Evolutionary conservation across 2,888 invertebrate species (phyloP).

Genomic region (Leucania comma): DNA sequence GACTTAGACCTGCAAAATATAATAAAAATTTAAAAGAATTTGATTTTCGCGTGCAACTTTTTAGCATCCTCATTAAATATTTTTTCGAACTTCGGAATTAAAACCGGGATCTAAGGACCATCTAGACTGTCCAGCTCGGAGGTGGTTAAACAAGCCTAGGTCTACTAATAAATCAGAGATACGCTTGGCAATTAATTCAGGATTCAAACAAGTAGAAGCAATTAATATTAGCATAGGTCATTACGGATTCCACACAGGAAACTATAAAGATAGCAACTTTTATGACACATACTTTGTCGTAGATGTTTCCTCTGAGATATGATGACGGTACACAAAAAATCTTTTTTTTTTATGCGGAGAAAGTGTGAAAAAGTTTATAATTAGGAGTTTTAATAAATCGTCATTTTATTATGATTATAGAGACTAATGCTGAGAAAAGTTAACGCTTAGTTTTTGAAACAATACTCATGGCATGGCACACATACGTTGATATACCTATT

Average conservation of each 20-base stretch:
- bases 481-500: too few species aligned
- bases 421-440: too few species aligned
- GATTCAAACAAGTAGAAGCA: conserved; percentile 10
- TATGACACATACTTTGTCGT: conserved; percentile 38
- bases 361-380: conserved; percentile 31
- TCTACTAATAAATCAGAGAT: conserved; percentile 3
- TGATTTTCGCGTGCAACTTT: too few species aligned
- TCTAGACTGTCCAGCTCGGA: neutral
- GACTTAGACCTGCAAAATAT: too few species aligned
- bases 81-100: too few species aligned
- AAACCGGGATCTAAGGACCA: too few species aligned
- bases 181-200: conserved; percentile 1
- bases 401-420: neutral
- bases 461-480: too few species aligned
- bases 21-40: too few species aligned
- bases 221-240: conserved; percentile 27
- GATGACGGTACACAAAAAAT: conserved; percentile 7
- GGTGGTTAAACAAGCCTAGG: neutral
- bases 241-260: conserved; percentile 39
- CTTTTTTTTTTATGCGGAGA: conserved; percentile 20
- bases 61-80: too few species aligned
- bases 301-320: conserved; percentile 37
- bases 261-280: conserved; percentile 44
- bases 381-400: conserved; percentile 6
- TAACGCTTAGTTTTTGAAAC: too few species aligned